Evolutionary conservation across 2,113 vertebrate genomes (phyloP).

Genomic region (Anarrhichthys ocellatus): DNA sequence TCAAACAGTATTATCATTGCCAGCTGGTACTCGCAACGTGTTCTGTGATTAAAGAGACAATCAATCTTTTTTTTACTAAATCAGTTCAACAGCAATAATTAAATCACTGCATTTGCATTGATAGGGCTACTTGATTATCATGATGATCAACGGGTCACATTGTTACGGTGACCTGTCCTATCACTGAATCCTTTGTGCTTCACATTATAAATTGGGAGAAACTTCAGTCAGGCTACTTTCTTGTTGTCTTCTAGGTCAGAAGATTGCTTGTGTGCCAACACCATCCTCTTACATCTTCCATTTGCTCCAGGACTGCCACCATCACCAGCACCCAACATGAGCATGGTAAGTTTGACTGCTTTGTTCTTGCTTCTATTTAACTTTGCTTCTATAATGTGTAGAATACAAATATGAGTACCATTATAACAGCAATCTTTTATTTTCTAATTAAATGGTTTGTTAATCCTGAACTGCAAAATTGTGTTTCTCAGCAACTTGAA

Average conservation of each 20-base stretch:
- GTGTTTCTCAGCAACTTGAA: conserved; percentile 79
- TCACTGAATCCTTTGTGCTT: too few relatives aligned
- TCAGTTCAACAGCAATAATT: conserved; percentile 4
- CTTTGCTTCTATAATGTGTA: background rate
- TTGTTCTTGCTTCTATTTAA: background rate
- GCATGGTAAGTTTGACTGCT: conserved; percentile 50
- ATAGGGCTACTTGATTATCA: background rate
- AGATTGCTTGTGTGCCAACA: background rate
- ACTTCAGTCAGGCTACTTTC: background rate
- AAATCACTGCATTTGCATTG: background rate
- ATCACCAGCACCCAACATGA: conserved; percentile 42
- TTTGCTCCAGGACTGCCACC: conserved; percentile 21
- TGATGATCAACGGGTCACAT: background rate
- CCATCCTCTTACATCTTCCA: background rate
- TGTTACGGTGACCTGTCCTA: background rate
- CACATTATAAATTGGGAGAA: background rate
- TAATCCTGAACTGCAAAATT: background rate
- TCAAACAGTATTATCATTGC: background rate
- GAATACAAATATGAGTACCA: background rate
- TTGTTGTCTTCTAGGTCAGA: conserved; percentile 10
- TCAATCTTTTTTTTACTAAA: background rate
- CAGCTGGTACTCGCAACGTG: background rate
- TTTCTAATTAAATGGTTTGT: background rate
- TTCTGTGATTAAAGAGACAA: background rate
- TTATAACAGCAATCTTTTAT: background rate